These are phyloP conservation scores for Edolisoma coerulescens DNA, from an alignment of 2,113 vertebrate genomes.

Conservation along the genomic window DNA sequence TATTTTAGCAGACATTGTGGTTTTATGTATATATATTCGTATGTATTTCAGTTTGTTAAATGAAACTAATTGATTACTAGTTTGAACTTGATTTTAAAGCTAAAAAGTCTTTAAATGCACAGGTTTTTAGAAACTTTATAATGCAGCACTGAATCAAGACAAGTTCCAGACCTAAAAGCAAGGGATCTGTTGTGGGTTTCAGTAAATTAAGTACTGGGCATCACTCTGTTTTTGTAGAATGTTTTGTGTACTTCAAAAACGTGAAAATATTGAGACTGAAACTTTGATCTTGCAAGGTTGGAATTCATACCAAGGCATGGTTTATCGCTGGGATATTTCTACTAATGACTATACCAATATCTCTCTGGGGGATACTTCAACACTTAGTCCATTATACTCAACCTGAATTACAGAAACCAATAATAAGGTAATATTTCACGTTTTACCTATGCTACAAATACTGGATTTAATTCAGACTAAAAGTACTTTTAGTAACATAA, in stretches of 20 bases:
- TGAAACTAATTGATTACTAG: neutral
- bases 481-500: neutral
- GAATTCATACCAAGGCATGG: conserved; percentile 94
- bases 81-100: neutral
- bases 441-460: neutral
- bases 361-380: conserved; percentile 95
- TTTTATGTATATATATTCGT: neutral
- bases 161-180: neutral
- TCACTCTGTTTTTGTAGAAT: neutral
- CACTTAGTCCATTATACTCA: conserved; percentile 97
- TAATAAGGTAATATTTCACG: conserved; percentile 83
- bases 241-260: neutral
- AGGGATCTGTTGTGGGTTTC: neutral
- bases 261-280: neutral
- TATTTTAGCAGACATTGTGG: neutral
- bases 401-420: conserved; percentile 95
- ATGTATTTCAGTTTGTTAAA: neutral
- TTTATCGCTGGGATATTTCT: conserved; percentile 97
- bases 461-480: neutral
- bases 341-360: conserved; percentile 95
- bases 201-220: neutral
- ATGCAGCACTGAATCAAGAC: neutral
- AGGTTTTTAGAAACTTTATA: neutral
- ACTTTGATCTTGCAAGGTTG: conserved; percentile 74
- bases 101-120: neutral